Base-by-base conservation (phyloP, 2,797 vertebrate species). In the Numenius phaeopus region DNA sequence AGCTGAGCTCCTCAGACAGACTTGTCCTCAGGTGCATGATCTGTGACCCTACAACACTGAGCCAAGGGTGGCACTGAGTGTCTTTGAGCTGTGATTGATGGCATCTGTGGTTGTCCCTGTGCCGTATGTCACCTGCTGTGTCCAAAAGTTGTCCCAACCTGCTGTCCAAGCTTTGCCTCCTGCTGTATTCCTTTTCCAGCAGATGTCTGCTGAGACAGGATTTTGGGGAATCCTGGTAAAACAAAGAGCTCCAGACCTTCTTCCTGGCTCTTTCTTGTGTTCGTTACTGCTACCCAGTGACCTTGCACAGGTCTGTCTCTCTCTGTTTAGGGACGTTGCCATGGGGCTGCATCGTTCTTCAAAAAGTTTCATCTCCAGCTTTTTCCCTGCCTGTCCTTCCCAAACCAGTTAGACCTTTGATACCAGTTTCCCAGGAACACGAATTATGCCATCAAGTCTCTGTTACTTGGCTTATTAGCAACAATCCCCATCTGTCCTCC, bases 251-350 rank as follows among this genome's bases (percentile, higher is more conserved):
- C 72, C 72, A 39, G 54, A 42, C 4, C 6, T 59, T 58, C 50
- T 12, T 49, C 40, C 42, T 16, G 37, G 9, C 18, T 29, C 50
- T 39, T 44, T 55, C 47, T 58, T 0, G 0, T 47, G 39, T 58
- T 32, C 8, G 1, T 46, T 34, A 14, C 34, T 55, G 47, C 32
- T 39, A 9, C 17, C 20, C 34, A 4, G 42, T 7, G 61, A 23
- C 44, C 44, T 14, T 6, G 7, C 26, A 5, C 26, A 12, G 44
- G 10, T 39, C 46, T 12, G 12, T 39, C 66, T 49, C 42, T 39
- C 24, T 11, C 29, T 16, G 32, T 16, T 17, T 5, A 7, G 39
- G 82, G 30, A 54, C 1, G 0, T 16, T 1, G 2, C 9, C 15
- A 5, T n/a, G 30, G 19, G 8, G 14, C 17, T 30, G 7, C 40